Evolutionary conservation across 1,140 invertebrate species (phyloP), one percentile per base, ranked within the genome.

Genomic region (Trichonephila clavipes): DNA sequence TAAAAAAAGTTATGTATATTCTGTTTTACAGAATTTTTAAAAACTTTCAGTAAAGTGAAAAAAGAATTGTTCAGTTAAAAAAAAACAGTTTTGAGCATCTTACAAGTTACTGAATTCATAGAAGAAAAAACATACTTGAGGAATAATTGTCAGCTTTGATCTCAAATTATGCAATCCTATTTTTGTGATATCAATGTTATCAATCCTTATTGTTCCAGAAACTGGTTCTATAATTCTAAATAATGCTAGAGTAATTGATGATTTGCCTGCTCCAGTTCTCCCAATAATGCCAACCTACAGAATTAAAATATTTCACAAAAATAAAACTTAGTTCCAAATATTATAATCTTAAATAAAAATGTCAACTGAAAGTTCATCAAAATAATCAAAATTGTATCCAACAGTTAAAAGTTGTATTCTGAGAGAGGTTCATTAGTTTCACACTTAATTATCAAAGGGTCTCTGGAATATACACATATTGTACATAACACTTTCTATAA

Each of bases 161-260:
- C 99, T 96, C 51, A 99, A 96, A 94, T 98, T 97, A 95, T 99
- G 98, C 12, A 99, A 97, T 51, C 98, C 98, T 94, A 99, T 96
- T 21, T 97, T 97, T 1, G 97, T 96, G 94, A 99, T 98, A 95
- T 99, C 97, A n/a, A 98, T 95, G 72, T 97, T 97, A 96, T 99
- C 99, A 93, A 99, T 96, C 0, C 95, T 66, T 61, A 97, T 96
- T n/a, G 95, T 94, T n/a, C 96, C 96, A 24, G 95, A 95, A 34
- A 94, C 95, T 24, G 96, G 94, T 95, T 99, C 98, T 94, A 99
- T 98, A 94, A 99, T 98, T 95, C 98, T 97, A 96, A 98, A 98
- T 19, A 98, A 95, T 1, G 97, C 97, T 40, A 98, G 95, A 0
- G 98, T 98, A 61, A 98, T 96, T 40, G 98, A 98, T 2, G 97